phyloP scores from a whole-genome alignment of 2,888 invertebrate species.

The Clivina fossor region DNA sequence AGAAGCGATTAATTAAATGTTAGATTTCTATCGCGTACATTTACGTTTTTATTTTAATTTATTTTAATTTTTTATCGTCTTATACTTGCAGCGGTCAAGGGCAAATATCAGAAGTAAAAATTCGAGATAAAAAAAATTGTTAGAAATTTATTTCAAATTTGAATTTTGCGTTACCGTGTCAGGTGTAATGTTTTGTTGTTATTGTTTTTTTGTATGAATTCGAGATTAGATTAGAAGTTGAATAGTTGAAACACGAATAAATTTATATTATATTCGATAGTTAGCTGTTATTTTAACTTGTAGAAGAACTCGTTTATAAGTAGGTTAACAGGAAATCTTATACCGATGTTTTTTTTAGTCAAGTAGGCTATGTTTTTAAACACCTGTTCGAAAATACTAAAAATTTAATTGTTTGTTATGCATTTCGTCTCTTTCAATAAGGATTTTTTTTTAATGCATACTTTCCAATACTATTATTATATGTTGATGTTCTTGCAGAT shows the following conservation, averaged over 20 bases:
- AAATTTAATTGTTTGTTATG: too few relatives aligned
- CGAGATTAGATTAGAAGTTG: too few relatives aligned
- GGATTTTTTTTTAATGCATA: too few relatives aligned
- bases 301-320: conserved; percentile 11
- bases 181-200: conserved; percentile 9
- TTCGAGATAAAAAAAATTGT: conserved; percentile 17
- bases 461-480: too few relatives aligned
- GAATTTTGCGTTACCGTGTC: conserved; percentile 13
- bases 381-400: conserved; percentile 18
- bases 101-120: conserved; percentile 17
- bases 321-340: conserved; percentile 21
- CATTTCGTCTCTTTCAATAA: too few relatives aligned
- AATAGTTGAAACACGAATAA: too few relatives aligned
- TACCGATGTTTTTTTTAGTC: conserved; percentile 14
- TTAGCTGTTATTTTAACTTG: too few relatives aligned
- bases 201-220: too few relatives aligned
- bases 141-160: conserved; percentile 20
- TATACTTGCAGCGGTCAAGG: conserved; percentile 11
- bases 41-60: conserved; percentile 20
- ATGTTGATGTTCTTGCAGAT: too few relatives aligned
- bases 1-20: conserved; percentile 17
- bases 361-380: conserved; percentile 15
- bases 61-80: too few relatives aligned
- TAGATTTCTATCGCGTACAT: conserved; percentile 18
- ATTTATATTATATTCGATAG: too few relatives aligned